Conservation (phyloP, 1,140 invertebrate genomes). For the Paralvinella palmiformis region DNA sequence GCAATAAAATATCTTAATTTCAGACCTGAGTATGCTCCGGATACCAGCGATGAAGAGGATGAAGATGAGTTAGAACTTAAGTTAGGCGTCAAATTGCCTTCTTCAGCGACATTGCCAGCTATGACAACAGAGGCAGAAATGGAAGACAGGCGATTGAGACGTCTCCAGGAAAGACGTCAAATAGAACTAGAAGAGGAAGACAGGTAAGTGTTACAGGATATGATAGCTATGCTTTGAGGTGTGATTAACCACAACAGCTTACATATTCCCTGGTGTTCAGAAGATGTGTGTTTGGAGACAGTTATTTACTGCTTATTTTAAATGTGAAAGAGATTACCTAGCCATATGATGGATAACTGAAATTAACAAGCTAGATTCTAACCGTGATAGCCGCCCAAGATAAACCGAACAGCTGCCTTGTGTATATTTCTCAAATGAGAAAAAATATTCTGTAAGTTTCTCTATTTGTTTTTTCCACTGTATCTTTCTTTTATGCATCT, state of each 20-base stretch:
- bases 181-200: conserved; percentile 37
- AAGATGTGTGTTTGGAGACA: too few species aligned
- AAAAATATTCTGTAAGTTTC: too few species aligned
- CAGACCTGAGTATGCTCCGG: conserved; percentile 48
- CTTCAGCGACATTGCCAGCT: not conserved
- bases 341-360: too few species aligned
- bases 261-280: too few species aligned
- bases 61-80: conserved; percentile 35
- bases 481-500: too few species aligned
- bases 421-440: too few species aligned
- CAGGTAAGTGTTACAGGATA: not conserved
- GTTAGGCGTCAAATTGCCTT: conserved; percentile 10
- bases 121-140: conserved; percentile 2
- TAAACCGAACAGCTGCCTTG: too few species aligned
- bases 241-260: not conserved
- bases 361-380: too few species aligned
- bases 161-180: conserved; percentile 32
- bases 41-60: conserved; percentile 58
- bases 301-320: too few species aligned
- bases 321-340: too few species aligned
- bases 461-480: too few species aligned
- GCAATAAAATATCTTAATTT: conserved; percentile 11
- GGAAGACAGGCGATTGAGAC: conserved; percentile 33
- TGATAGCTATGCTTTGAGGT: not conserved
- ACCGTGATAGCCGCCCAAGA: too few species aligned